A percentile compares a stretch with the other conserved stretches of the same genome.
Evolutionary conservation across 2,888 invertebrate genomes (phyloP).

Genomic region (Dexiosoma caninum): DNA sequence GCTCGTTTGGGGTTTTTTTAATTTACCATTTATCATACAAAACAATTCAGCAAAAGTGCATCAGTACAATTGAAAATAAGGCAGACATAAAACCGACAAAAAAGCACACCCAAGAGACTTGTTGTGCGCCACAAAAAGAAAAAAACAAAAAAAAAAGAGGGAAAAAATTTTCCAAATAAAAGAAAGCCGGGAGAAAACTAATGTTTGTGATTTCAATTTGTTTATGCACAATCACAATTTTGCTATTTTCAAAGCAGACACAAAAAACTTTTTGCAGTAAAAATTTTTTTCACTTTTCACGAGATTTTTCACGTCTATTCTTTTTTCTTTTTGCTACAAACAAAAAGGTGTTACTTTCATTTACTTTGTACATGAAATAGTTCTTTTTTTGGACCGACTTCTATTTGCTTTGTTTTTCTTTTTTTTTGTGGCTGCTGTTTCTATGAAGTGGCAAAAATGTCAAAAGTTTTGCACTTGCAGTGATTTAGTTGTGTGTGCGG

Average conservation of each 20-base stretch:
- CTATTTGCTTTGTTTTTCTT: slow-evolving; percentile 3
- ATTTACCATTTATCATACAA: slow-evolving; percentile 53
- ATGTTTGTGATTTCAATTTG: slow-evolving; percentile 61
- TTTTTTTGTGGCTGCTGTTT: slow-evolving; percentile 49
- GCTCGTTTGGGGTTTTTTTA: background rate
- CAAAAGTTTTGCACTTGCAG: slow-evolving; percentile 72
- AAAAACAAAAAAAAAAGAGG: no score
- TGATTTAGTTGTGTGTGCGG: slow-evolving; percentile 68
- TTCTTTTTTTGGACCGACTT: slow-evolving; percentile 10
- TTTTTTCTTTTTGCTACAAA: slow-evolving; percentile 16
- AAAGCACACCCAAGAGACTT: slow-evolving; percentile 28
- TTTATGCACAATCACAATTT: slow-evolving; percentile 60
- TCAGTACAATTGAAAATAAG: slow-evolving; percentile 37
- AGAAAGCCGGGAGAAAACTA: background rate
- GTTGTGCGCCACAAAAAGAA: slow-evolving; percentile 19
- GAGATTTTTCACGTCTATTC: slow-evolving; percentile 4
- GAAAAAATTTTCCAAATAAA: background rate
- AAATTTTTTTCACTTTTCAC: slow-evolving; percentile 38
- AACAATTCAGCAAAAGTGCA: slow-evolving; percentile 50
- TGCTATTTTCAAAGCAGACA: background rate
- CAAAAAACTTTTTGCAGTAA: slow-evolving; percentile 8
- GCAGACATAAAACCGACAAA: slow-evolving; percentile 13
- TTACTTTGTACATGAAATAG: slow-evolving; percentile 23
- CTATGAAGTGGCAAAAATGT: slow-evolving; percentile 68
- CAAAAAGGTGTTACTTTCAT: slow-evolving; percentile 43